Evolutionary conservation across 2,113 vertebrate genomes (phyloP).

Genomic region (Lepus timidus): DNA sequence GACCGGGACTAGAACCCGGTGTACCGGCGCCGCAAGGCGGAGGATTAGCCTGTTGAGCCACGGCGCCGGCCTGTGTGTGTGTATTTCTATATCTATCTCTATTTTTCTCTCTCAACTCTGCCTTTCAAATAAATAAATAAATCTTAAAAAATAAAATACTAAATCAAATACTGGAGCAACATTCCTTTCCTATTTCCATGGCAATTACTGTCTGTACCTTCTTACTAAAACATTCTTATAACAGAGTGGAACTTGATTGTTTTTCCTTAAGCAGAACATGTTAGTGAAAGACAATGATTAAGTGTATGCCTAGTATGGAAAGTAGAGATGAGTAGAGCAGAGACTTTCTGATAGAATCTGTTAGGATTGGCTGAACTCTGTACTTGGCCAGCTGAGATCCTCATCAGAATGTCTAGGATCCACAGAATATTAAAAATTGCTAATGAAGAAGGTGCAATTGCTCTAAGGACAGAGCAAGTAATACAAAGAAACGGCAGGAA

Average conservation of each 20-base stretch:
- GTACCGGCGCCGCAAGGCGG: too few relatives aligned
- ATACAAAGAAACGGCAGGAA: background rate
- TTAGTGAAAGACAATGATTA: background rate
- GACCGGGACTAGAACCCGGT: too few relatives aligned
- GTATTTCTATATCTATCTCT: too few relatives aligned
- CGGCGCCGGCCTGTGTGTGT: too few relatives aligned
- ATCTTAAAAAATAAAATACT: background rate
- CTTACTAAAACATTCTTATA: background rate
- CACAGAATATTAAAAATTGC: background rate
- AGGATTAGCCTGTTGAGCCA: too few relatives aligned
- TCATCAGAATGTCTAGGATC: background rate
- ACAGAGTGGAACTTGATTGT: background rate
- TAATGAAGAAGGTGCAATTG: background rate
- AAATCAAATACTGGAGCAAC: background rate
- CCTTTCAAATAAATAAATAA: too few relatives aligned
- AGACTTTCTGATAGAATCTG: background rate
- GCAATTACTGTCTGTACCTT: background rate
- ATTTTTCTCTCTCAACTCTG: too few relatives aligned
- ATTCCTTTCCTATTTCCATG: constrained; percentile 19
- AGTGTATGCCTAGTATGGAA: background rate
- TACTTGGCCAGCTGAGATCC: background rate
- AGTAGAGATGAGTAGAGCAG: background rate
- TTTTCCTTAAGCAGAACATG: background rate
- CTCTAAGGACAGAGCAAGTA: background rate
- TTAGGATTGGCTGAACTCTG: background rate